Conservation (phyloP, 2,113 vertebrate genomes). For the Boulengeromyrus knoepffleri region DNA sequence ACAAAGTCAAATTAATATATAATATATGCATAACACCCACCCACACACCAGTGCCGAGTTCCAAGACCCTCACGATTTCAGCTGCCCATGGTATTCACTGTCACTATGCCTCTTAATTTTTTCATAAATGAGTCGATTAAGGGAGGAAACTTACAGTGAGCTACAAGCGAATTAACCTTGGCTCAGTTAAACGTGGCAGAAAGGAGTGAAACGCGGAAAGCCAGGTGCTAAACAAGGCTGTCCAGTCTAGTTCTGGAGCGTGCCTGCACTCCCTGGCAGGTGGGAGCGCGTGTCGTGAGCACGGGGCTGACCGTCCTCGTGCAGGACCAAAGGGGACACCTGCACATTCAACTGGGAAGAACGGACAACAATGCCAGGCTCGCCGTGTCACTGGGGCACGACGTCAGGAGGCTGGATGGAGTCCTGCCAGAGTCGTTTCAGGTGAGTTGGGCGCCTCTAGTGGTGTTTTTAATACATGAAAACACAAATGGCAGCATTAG, state of each 20-base stretch:
- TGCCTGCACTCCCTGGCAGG: constrained; percentile 38
- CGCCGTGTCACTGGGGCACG: constrained; percentile 53
- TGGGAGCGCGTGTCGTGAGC: constrained; percentile 34
- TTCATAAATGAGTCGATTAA: neutral
- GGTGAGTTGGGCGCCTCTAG: constrained; percentile 41
- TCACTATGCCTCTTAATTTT: too few relatives aligned
- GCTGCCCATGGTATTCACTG: too few relatives aligned
- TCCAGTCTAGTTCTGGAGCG: neutral
- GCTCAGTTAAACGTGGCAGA: neutral
- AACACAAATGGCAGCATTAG: neutral
- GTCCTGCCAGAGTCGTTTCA: constrained; percentile 50
- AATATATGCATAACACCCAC: too few relatives aligned
- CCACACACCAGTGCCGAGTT: too few relatives aligned
- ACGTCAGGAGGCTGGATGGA: constrained; percentile 47
- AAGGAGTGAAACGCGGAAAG: neutral
- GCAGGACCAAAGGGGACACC: constrained; percentile 43
- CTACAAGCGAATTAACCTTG: neutral
- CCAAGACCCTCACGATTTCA: too few relatives aligned
- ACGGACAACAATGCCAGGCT: constrained; percentile 35
- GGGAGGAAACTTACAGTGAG: neutral
- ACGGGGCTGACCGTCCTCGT: constrained; percentile 40
- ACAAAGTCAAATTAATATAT: too few relatives aligned
- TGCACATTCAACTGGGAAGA: constrained; percentile 42
- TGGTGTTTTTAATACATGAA: neutral
- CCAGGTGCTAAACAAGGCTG: neutral